Evolutionary conservation across 2,888 invertebrate species (phyloP), one percentile per base, ranked within the genome.

Genomic region (Synergus itoensis): DNA sequence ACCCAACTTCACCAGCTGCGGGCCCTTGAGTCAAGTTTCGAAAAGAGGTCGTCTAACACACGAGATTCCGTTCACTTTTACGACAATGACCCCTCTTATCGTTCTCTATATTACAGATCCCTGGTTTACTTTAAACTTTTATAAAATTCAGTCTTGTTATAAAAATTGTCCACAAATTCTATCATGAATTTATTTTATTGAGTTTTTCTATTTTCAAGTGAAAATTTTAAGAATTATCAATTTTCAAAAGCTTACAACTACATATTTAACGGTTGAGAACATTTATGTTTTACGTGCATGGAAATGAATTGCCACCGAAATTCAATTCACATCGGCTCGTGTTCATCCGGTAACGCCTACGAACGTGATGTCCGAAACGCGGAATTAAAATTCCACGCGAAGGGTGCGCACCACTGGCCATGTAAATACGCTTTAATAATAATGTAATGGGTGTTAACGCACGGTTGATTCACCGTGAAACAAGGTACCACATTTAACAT

Each of bases 361-460:
- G 76, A 81, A 80, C 82, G 82, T 81, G 83, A 84, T 80, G 78
- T 76, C 77, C 80, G 77, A 43, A 63, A 62, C 78, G 77, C 80
- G 81, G 85, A 87, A 90, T 90, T 90, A 89, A 90, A 90, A 90
- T 90, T 90, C 89, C 87, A 79, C 69, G 45, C 81, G 82, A 84
- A 85, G 84, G 83, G 75, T 83, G 78, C 84, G 78, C 83, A 81
- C 83, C 85, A 87, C 85, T 87, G 84, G 82, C 85, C 87, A 87
- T 89, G 89, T 90, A 89, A 90, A 90, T 88, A 88, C 87, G 88
- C 88, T 89, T 90, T 90, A 90, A 89, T 89, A 90, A 90, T 90
- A 88, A 89, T 90, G 88, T 88, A 89, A 77, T 79, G 80, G 81
- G 79, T 81, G 81, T 82, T 82, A 78, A 79, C 77, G 82, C 77